Evolutionary conservation across 2,888 invertebrate species (phyloP).

Genomic region (Eulithis testata): DNA sequence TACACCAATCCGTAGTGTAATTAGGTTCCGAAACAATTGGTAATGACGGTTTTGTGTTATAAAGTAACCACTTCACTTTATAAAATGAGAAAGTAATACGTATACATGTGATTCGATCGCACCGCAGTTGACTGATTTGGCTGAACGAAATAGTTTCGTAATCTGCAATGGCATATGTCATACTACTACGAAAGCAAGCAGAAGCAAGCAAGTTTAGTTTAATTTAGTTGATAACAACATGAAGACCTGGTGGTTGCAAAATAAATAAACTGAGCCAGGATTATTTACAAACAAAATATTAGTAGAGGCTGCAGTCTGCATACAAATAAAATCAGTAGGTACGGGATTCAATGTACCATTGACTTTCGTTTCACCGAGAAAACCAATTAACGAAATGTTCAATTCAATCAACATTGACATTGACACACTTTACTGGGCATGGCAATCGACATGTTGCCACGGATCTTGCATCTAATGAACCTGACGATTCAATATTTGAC

Average conservation of each 20-base stretch:
- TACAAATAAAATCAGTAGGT: not conserved
- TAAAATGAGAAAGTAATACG: too few species aligned
- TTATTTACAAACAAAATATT: not conserved
- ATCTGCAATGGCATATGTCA: too few species aligned
- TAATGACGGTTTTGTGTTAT: too few species aligned
- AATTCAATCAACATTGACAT: constrained; percentile 17
- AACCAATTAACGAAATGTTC: constrained; percentile 2
- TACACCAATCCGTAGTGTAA: not conserved
- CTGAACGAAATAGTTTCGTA: too few species aligned
- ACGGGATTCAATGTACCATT: constrained; percentile 16
- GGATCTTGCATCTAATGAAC: constrained; percentile 3
- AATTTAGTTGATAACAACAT: not conserved
- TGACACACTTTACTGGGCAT: constrained; percentile 5
- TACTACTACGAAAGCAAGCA: too few species aligned
- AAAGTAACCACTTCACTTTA: too few species aligned
- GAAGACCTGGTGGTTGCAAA: not conserved
- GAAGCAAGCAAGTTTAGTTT: not conserved
- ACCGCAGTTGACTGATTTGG: too few species aligned
- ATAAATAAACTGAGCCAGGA: not conserved
- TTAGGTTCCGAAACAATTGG: not conserved
- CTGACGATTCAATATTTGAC: constrained; percentile 11
- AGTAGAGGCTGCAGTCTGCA: not conserved
- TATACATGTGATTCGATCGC: too few species aligned
- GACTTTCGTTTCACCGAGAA: constrained; percentile 15
- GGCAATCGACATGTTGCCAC: constrained; percentile 2